phyloP scores from a whole-genome alignment of 2,113 vertebrate species.

The Urocitellus parryii region DNA sequence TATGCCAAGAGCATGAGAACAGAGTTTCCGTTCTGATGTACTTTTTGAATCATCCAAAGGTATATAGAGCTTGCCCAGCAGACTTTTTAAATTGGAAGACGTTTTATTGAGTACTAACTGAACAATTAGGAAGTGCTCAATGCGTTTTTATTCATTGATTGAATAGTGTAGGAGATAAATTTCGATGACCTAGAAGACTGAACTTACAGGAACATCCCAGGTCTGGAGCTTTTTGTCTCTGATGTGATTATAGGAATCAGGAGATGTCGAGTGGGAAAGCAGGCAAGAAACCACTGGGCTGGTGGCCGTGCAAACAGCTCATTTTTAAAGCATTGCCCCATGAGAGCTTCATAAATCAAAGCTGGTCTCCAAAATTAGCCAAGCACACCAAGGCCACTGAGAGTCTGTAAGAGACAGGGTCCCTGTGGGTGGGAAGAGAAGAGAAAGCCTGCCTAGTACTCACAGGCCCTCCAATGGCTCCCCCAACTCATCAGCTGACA shows the following conservation, averaged over 20 bases:
- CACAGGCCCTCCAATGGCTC: neutral
- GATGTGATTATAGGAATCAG: neutral
- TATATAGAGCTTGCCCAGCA: neutral
- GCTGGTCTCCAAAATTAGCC: neutral
- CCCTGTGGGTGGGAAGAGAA: neutral
- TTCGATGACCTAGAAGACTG: neutral
- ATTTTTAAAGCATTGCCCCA: neutral
- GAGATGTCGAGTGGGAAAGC: neutral
- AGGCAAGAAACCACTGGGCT: neutral
- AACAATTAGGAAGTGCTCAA: neutral
- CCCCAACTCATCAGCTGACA: constrained; percentile 67
- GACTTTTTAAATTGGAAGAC: neutral
- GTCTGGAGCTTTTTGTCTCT: neutral
- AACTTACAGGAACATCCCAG: neutral
- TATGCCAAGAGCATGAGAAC: neutral
- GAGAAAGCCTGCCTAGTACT: neutral
- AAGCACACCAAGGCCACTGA: neutral
- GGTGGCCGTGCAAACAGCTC: neutral
- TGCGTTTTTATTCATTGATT: neutral
- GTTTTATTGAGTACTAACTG: neutral
- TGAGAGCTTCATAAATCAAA: constrained; percentile 12
- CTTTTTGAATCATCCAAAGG: neutral
- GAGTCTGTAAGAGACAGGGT: neutral
- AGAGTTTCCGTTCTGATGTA: neutral
- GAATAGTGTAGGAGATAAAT: neutral